Evolutionary conservation across 2,797 vertebrate genomes (phyloP), one percentile per base, ranked within the genome.

Genomic region (Remorina albescens): DNA sequence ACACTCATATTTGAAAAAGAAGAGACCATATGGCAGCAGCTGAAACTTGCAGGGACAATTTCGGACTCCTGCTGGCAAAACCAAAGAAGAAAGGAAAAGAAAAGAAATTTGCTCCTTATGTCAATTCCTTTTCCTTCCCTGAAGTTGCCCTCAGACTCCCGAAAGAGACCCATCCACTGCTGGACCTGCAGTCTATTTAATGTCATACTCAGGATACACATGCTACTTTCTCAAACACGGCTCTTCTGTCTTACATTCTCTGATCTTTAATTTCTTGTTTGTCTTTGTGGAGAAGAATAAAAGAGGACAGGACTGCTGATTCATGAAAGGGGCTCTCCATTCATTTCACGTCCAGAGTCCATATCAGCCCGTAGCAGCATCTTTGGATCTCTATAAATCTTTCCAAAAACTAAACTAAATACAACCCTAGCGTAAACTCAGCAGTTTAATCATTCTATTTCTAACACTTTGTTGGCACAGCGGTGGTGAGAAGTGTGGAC

Each of bases 141-240:
- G 7, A 55, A 16, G 32, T 37, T 10, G 10, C 30, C n/a, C n/a
- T n/a, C n/a, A n/a, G n/a, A n/a, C n/a, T n/a, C n/a, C n/a, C n/a
- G n/a, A n/a, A n/a, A 30, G 3, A 30, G 30, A 67, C 58, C 57
- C 36, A 6, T 32, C 70, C 77, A 80, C 56, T 75, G 59, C 67
- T 50, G 37, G 25, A 62, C n/a, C 28, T 56, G n/a, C 16, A 34
- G 39, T 47, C 50, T 39, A 18, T 46, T 32, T 1, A 41, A 2
- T 8, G 49, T 49, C 30, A 41, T 16, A 58, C 39, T 28, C 26
- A 47, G 25, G 19, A 67, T 15, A 36, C 19, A 58, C 37, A 18
- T 13, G 5, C 37, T 46, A 44, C 56, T n/a, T 37, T 8, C 0
- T 61, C n/a, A 18, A 10, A 30, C 32, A 58, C 39, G 39, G 13